A percentile compares a stretch with the other conserved stretches of the same genome.
These are phyloP conservation scores for Dryas iulia DNA, from an alignment of 1,140 invertebrate species.

Conservation along the genomic window DNA sequence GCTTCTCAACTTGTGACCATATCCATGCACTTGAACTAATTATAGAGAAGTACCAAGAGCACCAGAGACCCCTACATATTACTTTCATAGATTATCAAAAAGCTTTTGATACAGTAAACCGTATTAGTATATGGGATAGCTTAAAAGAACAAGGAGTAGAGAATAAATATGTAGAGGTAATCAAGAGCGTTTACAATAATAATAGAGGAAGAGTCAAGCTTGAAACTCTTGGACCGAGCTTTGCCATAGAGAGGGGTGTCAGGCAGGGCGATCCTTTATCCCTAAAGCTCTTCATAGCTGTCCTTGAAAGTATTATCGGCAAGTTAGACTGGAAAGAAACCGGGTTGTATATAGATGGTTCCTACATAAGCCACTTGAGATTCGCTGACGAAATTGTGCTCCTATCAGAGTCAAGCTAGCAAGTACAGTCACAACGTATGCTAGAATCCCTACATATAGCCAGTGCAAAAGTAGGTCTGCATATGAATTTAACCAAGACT, in stretches of 20 bases:
- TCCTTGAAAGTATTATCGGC: neutral
- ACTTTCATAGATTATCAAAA: neutral
- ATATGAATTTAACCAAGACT: constrained; percentile 16
- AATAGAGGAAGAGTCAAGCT: too few species aligned
- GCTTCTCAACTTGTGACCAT: neutral
- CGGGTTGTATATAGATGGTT: neutral
- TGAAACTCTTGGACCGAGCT: neutral
- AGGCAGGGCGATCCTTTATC: too few species aligned
- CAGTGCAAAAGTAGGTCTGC: constrained; percentile 14
- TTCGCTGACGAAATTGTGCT: constrained; percentile 6
- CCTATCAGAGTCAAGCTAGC: constrained; percentile 16
- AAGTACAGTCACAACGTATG: constrained; percentile 17
- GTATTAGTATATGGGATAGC: neutral
- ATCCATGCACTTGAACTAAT: neutral
- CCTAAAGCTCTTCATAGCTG: too few species aligned
- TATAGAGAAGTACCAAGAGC: neutral
- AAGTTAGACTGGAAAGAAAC: neutral
- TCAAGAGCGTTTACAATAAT: too few species aligned
- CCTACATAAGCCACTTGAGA: too few species aligned
- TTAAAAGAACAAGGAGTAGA: neutral
- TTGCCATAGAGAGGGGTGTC: neutral
- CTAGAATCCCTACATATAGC: neutral
- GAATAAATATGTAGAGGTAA: neutral
- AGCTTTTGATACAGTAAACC: too few species aligned
- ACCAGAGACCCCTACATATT: constrained; percentile 1